Conservation (phyloP, 2,113 vertebrate genomes). For the Sinocyclocheilus grahami region DNA sequence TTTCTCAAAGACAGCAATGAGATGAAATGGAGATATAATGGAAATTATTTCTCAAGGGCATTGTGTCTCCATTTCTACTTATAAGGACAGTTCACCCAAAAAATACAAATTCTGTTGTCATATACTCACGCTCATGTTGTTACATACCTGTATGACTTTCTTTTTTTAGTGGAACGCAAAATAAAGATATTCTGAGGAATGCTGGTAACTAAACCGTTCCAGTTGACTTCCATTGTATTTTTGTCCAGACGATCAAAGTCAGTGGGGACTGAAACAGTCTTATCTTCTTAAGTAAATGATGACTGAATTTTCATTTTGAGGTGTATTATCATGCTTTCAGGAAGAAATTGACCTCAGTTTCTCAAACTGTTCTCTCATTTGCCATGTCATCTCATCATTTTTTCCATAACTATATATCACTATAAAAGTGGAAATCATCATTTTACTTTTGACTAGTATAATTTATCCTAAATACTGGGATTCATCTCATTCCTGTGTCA, state of each 20-base stretch:
- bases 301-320: too few relatives aligned
- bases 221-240: background rate
- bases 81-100: too few relatives aligned
- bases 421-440: background rate
- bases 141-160: too few relatives aligned
- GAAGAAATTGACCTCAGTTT: background rate
- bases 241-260: background rate
- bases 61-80: background rate
- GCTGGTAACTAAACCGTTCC: background rate
- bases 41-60: background rate
- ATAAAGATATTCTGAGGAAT: background rate
- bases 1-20: background rate
- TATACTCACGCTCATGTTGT: too few relatives aligned
- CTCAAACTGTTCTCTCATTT: background rate
- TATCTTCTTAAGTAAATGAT: too few relatives aligned
- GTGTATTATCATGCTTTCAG: too few relatives aligned
- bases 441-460: background rate
- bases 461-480: background rate
- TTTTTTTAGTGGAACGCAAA: too few relatives aligned
- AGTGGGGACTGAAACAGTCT: too few relatives aligned
- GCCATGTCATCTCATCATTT: background rate
- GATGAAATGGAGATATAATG: background rate
- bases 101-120: too few relatives aligned
- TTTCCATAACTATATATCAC: background rate
- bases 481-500: background rate